A percentile compares a stretch with the other conserved stretches of the same genome.
phyloP scores from a whole-genome alignment of 2,113 vertebrate genomes.

The Strix aluco region DNA sequence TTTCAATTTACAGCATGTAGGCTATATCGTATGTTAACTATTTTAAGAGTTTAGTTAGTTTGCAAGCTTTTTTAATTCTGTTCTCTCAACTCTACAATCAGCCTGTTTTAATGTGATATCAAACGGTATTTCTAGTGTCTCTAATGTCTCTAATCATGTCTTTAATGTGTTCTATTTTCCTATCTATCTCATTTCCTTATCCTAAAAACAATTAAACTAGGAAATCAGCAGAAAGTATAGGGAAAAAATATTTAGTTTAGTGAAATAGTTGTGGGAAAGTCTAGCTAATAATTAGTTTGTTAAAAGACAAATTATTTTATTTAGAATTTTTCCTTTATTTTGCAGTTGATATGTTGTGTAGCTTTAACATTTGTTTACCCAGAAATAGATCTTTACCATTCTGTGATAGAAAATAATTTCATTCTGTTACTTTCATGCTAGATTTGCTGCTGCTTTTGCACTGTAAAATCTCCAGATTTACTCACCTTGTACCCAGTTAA shows the following conservation, averaged over 20 bases:
- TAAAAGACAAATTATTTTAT: not conserved
- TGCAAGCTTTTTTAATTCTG: not conserved
- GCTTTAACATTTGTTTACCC: not conserved
- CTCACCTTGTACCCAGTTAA: not conserved
- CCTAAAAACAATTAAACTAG: not conserved
- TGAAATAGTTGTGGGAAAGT: not conserved
- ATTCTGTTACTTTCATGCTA: not conserved
- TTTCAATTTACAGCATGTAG: not conserved
- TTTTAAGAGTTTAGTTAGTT: not conserved
- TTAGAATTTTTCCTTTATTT: not conserved
- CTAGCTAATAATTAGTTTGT: not conserved
- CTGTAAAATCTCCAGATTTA: not conserved
- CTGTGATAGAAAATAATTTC: not conserved
- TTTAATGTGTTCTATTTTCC: slow-evolving; percentile 13
- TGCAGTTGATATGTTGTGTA: not conserved
- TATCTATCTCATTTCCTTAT: not conserved
- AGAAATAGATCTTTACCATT: not conserved
- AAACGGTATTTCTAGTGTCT: not conserved
- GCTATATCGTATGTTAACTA: not conserved
- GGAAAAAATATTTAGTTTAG: not conserved
- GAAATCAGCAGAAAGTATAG: not conserved
- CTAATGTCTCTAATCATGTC: not conserved
- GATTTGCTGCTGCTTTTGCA: not conserved
- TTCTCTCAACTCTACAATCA: not conserved
- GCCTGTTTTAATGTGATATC: not conserved